These are phyloP conservation scores for Glyphotaelius pellucidus DNA, from an alignment of 2,888 invertebrate genomes.

Conservation along the genomic window DNA sequence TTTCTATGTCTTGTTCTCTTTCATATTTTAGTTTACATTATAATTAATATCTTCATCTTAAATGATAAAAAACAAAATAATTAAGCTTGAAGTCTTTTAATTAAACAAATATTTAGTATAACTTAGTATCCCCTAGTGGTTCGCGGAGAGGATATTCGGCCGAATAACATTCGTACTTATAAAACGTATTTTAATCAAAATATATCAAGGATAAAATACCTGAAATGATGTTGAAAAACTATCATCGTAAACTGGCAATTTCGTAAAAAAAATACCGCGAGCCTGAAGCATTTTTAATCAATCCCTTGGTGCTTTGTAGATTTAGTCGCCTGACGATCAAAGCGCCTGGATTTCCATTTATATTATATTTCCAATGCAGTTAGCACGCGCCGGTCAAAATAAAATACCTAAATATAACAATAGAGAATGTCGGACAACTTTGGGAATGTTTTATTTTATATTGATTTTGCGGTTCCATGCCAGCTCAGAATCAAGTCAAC, in stretches of 20 bases:
- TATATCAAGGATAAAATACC: not conserved
- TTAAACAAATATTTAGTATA: too few species aligned
- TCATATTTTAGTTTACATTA: too few species aligned
- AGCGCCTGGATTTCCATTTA: slow-evolving; percentile 29
- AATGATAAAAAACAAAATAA: too few species aligned
- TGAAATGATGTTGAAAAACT: not conserved
- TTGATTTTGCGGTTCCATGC: not conserved
- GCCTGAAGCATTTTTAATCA: not conserved
- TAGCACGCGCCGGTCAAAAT: not conserved
- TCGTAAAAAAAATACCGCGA: not conserved
- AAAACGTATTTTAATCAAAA: too few species aligned
- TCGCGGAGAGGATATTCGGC: too few species aligned
- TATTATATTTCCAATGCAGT: slow-evolving; percentile 31
- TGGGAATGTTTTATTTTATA: not conserved
- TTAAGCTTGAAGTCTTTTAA: too few species aligned
- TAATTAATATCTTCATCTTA: too few species aligned
- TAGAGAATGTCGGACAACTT: not conserved
- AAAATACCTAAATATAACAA: not conserved
- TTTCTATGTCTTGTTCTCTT: too few species aligned
- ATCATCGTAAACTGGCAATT: not conserved
- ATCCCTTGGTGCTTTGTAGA: not conserved
- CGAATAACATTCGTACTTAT: too few species aligned
- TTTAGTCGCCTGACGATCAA: slow-evolving; percentile 9
- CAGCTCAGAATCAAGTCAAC: too few species aligned
- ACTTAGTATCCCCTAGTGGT: too few species aligned